These are phyloP conservation scores for Endotricha flammealis DNA, from an alignment of 2,888 invertebrate genomes.

Conservation along the genomic window DNA sequence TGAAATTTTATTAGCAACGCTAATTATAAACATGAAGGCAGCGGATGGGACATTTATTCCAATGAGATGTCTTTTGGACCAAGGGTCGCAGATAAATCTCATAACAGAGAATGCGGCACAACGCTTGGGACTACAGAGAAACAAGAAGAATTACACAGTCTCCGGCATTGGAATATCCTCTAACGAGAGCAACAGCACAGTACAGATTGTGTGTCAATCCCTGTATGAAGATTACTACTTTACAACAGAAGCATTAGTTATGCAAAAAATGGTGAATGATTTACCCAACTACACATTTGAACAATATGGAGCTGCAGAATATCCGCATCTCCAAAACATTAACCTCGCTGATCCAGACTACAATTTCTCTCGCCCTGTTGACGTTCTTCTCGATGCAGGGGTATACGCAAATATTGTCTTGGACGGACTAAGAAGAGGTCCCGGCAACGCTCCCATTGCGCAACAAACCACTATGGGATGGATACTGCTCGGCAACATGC, in stretches of 20 bases:
- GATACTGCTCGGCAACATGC: slow-evolving; percentile 17
- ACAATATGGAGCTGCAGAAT: no score
- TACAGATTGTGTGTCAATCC: slow-evolving; percentile 13
- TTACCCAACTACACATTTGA: no score
- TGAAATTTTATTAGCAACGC: background rate
- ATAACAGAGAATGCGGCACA: background rate
- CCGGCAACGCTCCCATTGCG: slow-evolving; percentile 11
- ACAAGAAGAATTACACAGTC: no score
- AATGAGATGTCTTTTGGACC: background rate
- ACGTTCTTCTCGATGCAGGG: background rate
- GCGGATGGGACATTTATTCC: background rate
- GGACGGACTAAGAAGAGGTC: slow-evolving; percentile 15
- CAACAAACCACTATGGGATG: slow-evolving; percentile 22
- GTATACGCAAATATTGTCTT: slow-evolving; percentile 16
- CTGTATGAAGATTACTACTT: slow-evolving; percentile 14
- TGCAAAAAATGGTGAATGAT: no score
- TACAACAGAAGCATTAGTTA: slow-evolving; percentile 14
- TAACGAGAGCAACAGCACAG: slow-evolving; percentile 10
- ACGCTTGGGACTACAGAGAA: background rate
- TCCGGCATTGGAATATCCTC: slow-evolving; percentile 4
- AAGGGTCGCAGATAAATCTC: no score
- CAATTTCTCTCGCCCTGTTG: slow-evolving; percentile 10
- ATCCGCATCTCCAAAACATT: slow-evolving; percentile 16
- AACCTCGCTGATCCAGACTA: slow-evolving; percentile 19
- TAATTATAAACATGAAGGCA: background rate